These are phyloP conservation scores for Epinotia ramella DNA, from an alignment of 2,888 invertebrate genomes.

Conservation along the genomic window DNA sequence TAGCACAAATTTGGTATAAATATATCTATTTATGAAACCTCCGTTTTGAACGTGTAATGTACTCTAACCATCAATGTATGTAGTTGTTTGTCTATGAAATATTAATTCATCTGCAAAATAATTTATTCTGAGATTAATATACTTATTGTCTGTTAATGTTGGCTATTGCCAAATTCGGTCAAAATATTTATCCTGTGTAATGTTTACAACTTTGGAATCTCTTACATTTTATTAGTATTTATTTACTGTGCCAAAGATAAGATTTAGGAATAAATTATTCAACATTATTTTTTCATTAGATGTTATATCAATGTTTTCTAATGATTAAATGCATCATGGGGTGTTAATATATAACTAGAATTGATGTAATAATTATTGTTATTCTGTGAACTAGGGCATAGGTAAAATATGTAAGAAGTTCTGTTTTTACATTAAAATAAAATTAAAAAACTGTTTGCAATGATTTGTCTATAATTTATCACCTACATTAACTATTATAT, in stretches of 20 bases:
- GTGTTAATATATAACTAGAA: constrained; percentile 62
- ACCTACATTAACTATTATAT: constrained; percentile 11
- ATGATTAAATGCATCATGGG: constrained; percentile 44
- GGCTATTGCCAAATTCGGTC: constrained; percentile 43
- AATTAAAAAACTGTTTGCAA: constrained; percentile 71
- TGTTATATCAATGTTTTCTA: constrained; percentile 43
- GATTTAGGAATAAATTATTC: constrained; percentile 48
- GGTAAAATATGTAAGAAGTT: constrained; percentile 70
- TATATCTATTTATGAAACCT: constrained; percentile 20
- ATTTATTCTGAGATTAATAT: constrained; percentile 43
- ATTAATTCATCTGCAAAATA: constrained; percentile 37
- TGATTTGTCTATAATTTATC: constrained; percentile 58
- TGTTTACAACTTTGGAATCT: constrained; percentile 44
- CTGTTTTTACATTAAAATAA: constrained; percentile 80
- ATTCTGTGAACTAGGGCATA: constrained; percentile 69
- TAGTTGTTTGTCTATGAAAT: constrained; percentile 25
- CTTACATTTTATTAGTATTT: constrained; percentile 47
- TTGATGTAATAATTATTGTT: constrained; percentile 74
- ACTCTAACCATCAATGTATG: constrained; percentile 20
- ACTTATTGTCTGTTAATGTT: constrained; percentile 39
- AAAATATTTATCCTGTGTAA: constrained; percentile 40
- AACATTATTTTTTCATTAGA: constrained; percentile 46
- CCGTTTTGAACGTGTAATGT: constrained; percentile 27
- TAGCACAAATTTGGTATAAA: constrained; percentile 42
- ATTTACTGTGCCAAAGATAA: constrained; percentile 68